Conservation (phyloP, 2,888 invertebrate species). For the Agrilus cyanescens region DNA sequence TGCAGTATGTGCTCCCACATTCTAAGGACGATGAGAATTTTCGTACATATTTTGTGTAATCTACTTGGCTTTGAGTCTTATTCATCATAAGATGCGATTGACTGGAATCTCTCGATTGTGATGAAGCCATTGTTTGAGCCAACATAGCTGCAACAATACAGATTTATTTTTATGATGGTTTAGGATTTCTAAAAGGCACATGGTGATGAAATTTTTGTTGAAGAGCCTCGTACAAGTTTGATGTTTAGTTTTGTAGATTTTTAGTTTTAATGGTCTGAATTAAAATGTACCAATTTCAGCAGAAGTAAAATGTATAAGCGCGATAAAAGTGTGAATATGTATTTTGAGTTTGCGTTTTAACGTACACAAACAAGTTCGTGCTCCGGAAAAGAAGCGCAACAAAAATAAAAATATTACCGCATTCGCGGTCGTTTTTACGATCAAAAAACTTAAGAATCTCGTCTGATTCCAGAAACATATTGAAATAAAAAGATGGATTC, state of each 20-base stretch:
- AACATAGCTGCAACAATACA: slow-evolving; percentile 37
- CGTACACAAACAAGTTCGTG: too few relatives aligned
- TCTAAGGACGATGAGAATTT: slow-evolving; percentile 71
- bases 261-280: too few relatives aligned
- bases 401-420: slow-evolving; percentile 1
- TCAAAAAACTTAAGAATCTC: slow-evolving; percentile 7
- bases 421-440: slow-evolving; percentile 2
- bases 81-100: slow-evolving; percentile 41
- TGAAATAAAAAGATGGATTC: slow-evolving; percentile 13
- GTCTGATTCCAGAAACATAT: slow-evolving; percentile 11
- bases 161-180: neutral
- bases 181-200: too few relatives aligned
- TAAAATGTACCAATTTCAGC: too few relatives aligned
- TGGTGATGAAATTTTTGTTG: too few relatives aligned
- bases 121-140: slow-evolving; percentile 39
- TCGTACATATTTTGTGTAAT: slow-evolving; percentile 83
- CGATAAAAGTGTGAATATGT: too few relatives aligned
- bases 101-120: slow-evolving; percentile 26
- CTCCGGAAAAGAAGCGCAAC: too few relatives aligned
- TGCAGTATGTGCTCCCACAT: slow-evolving; percentile 76
- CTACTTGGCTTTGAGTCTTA: slow-evolving; percentile 56
- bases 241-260: too few relatives aligned
- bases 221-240: too few relatives aligned
- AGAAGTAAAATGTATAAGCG: too few relatives aligned
- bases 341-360: too few relatives aligned